Percentiles rank a stretch among this genome's conserved stretches.
Conservation (phyloP, 1,140 invertebrate genomes). For the Drosophila tani region DNA sequence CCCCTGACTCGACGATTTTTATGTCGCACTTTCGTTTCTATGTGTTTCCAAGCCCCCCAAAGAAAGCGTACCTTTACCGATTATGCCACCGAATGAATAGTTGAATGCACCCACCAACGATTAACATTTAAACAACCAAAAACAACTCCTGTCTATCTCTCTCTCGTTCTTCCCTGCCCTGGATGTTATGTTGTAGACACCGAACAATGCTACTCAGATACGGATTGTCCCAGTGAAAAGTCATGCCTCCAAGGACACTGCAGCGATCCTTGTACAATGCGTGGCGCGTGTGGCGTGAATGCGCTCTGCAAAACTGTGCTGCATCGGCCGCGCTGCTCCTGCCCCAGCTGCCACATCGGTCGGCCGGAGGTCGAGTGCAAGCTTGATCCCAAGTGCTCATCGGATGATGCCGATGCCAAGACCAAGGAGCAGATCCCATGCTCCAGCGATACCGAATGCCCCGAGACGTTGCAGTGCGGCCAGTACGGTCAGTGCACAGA, state of each 20-base stretch:
- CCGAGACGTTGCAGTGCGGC: slow-evolving; percentile 91
- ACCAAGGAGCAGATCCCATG: slow-evolving; percentile 87
- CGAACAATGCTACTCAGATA: slow-evolving; percentile 93
- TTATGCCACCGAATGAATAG: slow-evolving; percentile 65
- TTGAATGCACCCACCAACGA: slow-evolving; percentile 76
- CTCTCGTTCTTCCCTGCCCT: slow-evolving; percentile 77
- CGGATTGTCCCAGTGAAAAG: slow-evolving; percentile 95
- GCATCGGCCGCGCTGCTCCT: slow-evolving; percentile 93
- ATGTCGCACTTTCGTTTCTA: slow-evolving; percentile 53
- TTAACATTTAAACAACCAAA: slow-evolving; percentile 80
- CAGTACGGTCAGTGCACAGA: slow-evolving; percentile 90
- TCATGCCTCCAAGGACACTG: slow-evolving; percentile 95
- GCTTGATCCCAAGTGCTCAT: slow-evolving; percentile 90
- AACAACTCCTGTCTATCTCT: slow-evolving; percentile 83
- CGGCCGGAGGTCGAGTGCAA: slow-evolving; percentile 91
- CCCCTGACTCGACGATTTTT: slow-evolving; percentile 40
- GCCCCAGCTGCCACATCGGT: slow-evolving; percentile 94
- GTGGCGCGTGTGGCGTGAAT: slow-evolving; percentile 94
- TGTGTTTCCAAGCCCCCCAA: slow-evolving; percentile 22
- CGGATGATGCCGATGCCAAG: slow-evolving; percentile 86
- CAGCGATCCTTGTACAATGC: slow-evolving; percentile 94
- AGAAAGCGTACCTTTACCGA: slow-evolving; percentile 54
- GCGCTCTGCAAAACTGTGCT: slow-evolving; percentile 93
- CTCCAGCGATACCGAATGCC: slow-evolving; percentile 90
- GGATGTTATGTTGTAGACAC: slow-evolving; percentile 88